Percentiles rank a stretch among this genome's conserved stretches.
These are phyloP conservation scores for Rhingia campestris DNA, from an alignment of 2,888 invertebrate genomes.

Conservation along the genomic window DNA sequence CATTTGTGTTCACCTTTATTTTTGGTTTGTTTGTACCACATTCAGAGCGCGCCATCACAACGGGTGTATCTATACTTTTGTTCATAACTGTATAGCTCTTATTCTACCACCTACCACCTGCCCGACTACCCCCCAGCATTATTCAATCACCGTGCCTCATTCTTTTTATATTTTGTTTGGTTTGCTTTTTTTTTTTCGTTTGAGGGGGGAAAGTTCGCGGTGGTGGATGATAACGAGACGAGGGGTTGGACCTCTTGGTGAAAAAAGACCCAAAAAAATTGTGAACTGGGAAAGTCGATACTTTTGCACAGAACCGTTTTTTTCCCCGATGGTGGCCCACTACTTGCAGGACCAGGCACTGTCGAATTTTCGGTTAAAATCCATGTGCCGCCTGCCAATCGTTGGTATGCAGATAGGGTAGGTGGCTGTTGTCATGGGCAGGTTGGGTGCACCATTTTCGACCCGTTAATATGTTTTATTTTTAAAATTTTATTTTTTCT, in stretches of 20 bases:
- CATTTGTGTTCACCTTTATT: conserved; percentile 27
- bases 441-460: conserved; percentile 26
- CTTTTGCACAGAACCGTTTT: conserved; percentile 34
- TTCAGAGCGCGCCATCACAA: conserved; percentile 19
- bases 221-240: conserved; percentile 61
- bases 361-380: conserved; percentile 31
- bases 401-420: not conserved
- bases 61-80: conserved; percentile 51
- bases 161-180: conserved; percentile 34
- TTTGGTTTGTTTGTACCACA: conserved; percentile 12
- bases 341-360: conserved; percentile 15
- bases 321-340: conserved; percentile 20
- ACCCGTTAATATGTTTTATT: conserved; percentile 68
- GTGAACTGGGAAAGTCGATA: conserved; percentile 71
- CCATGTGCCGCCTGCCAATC: conserved; percentile 50
- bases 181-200: conserved; percentile 33
- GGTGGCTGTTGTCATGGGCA: conserved; percentile 18
- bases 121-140: conserved; percentile 34
- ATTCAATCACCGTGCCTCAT: conserved; percentile 67
- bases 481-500: conserved; percentile 50
- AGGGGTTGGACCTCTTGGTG: conserved; percentile 71
- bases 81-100: conserved; percentile 59
- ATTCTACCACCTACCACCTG: conserved; percentile 44
- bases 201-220: conserved; percentile 38
- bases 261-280: conserved; percentile 13